Base-by-base conservation (phyloP, 2,113 vertebrate genomes). In the Melanerpes aurifrons region DNA sequence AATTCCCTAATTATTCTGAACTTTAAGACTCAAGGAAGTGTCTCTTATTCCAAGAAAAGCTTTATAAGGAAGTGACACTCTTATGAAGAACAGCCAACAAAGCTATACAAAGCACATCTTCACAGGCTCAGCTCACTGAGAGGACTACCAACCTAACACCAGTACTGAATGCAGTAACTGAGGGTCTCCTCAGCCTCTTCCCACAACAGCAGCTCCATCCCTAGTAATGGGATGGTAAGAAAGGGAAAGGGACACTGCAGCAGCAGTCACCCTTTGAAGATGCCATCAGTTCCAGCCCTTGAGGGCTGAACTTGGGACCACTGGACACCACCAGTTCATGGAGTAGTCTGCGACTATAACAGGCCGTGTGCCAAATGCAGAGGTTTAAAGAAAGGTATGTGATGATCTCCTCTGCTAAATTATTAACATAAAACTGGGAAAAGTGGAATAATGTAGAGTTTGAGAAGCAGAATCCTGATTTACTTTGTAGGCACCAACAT, bases 261-360 rank as follows among this genome's bases (percentile, higher is more conserved):
- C 54, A 53, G 56, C 32, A 57, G 21, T 4, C 11, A 24, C 9
- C 31, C 12, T 21, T 8, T 9, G 17, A 24, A 53, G 14, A 22
- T 28, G 25, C 0, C 0, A 19, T 67, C 1, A 0, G 15, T 28
- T 59, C 18, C 66, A 59, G 67, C 18, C 17, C 43, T 22, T 0
- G 0, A 35, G 71, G 57, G 79, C 72, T 48, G 40, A 90, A 62
- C 16, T 56, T 2, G 1, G 50, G 47, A 86, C 6, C n/a, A 22
- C 32, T 54, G 40, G 37, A 45, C 45, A 77, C 31, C 3, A 6
- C 6, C 9, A 56, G 19, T 9, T 31, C n/a, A 22, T 0, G 9
- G 26, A 53, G 70, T 32, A 58, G 54, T 21, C 31, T 18, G 7
- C 47, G 73, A 25, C 48, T 82, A 48, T n/a, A 74, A 66, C 37